Evolutionary conservation across 2,888 invertebrate genomes (phyloP).

Genomic region (Chironomus tentans): DNA sequence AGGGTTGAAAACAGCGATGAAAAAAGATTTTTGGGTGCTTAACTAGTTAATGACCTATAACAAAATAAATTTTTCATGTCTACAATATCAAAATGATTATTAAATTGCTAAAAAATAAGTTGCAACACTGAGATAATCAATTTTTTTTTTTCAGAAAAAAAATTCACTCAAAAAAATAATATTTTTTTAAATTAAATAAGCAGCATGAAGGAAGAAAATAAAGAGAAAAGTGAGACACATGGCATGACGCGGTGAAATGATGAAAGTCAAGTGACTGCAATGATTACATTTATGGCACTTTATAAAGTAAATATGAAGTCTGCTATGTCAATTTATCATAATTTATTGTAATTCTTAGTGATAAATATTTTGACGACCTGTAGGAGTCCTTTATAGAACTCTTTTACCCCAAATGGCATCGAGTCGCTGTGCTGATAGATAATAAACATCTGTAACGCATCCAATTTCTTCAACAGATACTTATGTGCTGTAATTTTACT

Average conservation of each 20-base stretch:
- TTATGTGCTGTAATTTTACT: neutral
- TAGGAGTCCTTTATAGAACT: too few species aligned
- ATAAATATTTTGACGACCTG: too few species aligned
- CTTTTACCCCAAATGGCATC: too few species aligned
- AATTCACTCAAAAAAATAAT: neutral
- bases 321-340: neutral
- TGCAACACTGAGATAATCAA: slow-evolving; percentile 10
- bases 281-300: too few species aligned
- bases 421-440: neutral
- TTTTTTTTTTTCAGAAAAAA: slow-evolving; percentile 4
- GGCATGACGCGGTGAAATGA: neutral
- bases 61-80: slow-evolving; percentile 8
- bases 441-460: slow-evolving; percentile 15
- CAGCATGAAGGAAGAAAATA: neutral
- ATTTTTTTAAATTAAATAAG: neutral
- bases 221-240: neutral
- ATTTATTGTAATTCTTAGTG: too few species aligned
- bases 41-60: slow-evolving; percentile 21
- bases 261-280: slow-evolving; percentile 16
- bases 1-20: slow-evolving; percentile 7
- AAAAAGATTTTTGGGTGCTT: slow-evolving; percentile 4
- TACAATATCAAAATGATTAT: slow-evolving; percentile 1
- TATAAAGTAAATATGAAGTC: slow-evolving; percentile 1
- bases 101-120: slow-evolving; percentile 17
- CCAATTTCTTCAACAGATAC: neutral